Evolutionary conservation across 2,113 vertebrate genomes (phyloP).

Genomic region (Sebastes fasciatus): DNA sequence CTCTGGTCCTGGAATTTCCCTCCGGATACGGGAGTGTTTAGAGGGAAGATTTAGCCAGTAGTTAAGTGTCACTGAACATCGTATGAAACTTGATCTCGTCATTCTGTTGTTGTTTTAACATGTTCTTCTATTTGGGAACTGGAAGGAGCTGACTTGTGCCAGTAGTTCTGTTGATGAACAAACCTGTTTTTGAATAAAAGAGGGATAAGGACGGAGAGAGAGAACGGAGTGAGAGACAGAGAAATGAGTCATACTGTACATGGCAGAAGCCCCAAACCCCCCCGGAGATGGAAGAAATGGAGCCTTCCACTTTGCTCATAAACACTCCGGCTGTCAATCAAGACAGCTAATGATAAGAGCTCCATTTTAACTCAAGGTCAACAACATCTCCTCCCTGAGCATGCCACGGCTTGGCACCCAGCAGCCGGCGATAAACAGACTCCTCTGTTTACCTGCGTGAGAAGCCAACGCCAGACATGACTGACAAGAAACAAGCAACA

Average conservation of each 20-base stretch:
- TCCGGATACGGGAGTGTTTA: not conserved
- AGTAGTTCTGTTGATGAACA: not conserved
- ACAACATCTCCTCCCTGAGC: conserved; percentile 66
- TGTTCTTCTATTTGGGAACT: not conserved
- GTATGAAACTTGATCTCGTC: not conserved
- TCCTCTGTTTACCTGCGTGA: conserved; percentile 62
- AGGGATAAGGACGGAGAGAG: not conserved
- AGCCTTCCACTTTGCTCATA: conserved; percentile 58
- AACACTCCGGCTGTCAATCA: conserved; percentile 76
- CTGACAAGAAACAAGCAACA: conserved; percentile 36
- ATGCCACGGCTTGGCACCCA: conserved; percentile 47
- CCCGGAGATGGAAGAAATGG: conserved; percentile 49
- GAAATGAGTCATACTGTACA: conserved; percentile 30
- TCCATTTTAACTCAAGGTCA: conserved; percentile 77
- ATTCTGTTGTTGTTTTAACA: conserved; percentile 17
- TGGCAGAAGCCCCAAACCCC: conserved; percentile 46
- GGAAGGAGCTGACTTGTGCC: not conserved
- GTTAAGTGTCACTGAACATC: not conserved
- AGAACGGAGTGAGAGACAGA: conserved; percentile 16
- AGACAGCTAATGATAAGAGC: conserved; percentile 69
- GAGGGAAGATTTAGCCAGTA: not conserved
- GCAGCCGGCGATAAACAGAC: conserved; percentile 63
- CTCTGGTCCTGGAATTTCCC: not conserved
- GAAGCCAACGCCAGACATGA: conserved; percentile 31
- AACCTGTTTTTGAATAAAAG: conserved; percentile 27